Evolutionary conservation across 2,797 vertebrate species (phyloP).

Genomic region (Menidia menidia): DNA sequence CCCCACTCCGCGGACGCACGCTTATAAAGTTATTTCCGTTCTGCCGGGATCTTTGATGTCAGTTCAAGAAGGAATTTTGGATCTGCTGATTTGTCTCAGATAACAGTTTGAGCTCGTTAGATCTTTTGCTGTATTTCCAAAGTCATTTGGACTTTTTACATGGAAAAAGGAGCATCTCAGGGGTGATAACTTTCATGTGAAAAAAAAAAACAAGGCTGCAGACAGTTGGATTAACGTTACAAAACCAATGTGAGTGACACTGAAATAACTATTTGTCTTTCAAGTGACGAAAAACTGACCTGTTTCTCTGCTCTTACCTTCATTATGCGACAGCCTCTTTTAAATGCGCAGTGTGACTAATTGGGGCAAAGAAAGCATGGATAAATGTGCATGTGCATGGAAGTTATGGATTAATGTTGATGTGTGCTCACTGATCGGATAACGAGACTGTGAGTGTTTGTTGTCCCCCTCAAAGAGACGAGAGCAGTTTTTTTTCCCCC

Average conservation of each 20-base stretch:
- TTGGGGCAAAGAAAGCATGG: background rate
- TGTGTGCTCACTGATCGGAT: conserved; percentile 19
- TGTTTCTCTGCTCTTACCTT: background rate
- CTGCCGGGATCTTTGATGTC: conserved; percentile 7
- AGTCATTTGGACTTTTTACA: background rate
- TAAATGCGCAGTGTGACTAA: background rate
- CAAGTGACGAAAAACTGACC: background rate
- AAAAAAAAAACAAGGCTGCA: background rate
- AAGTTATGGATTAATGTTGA: background rate
- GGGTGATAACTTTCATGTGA: conserved; percentile 34
- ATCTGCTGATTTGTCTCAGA: background rate
- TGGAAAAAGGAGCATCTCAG: background rate
- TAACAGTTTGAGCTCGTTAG: background rate
- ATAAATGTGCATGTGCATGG: conserved; percentile 5
- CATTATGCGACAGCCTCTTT: background rate
- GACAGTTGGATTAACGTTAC: background rate
- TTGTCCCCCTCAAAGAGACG: conserved; percentile 16
- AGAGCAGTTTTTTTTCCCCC: conserved; percentile 8
- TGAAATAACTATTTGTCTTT: background rate
- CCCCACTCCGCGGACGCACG: background rate
- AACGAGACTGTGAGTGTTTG: conserved; percentile 24
- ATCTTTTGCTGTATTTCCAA: conserved; percentile 3
- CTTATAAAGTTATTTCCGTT: conserved; percentile 39
- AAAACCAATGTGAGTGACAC: conserved; percentile 1
- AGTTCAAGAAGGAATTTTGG: conserved; percentile 15